phyloP scores from a whole-genome alignment of 2,888 invertebrate genomes.

The Exephanes ischioxanthus region DNA sequence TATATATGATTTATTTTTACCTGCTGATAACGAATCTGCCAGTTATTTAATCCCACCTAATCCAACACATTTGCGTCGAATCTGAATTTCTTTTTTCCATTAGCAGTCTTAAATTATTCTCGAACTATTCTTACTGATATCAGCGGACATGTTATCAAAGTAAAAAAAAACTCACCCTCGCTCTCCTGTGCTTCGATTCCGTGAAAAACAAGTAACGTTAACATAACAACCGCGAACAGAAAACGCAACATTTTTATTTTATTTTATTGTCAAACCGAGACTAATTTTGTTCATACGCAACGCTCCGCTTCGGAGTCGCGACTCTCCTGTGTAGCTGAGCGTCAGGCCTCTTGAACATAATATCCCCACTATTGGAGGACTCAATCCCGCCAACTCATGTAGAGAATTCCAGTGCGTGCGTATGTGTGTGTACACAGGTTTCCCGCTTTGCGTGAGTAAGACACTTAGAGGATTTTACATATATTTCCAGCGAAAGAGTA shows the following conservation, averaged over 20 bases:
- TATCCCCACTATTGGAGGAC: not conserved
- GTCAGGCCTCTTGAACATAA: not conserved
- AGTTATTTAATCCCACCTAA: too few relatives aligned
- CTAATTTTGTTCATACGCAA: not conserved
- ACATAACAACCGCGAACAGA: not conserved
- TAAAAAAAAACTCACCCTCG: constrained; percentile 26
- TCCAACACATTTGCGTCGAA: too few relatives aligned
- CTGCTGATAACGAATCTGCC: too few relatives aligned
- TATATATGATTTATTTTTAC: not conserved
- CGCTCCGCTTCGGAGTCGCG: not conserved
- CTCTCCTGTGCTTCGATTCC: constrained; percentile 8
- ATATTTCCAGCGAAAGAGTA: not conserved
- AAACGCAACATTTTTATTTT: constrained; percentile 15
- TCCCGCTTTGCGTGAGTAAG: constrained; percentile 12
- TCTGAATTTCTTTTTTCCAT: too few relatives aligned
- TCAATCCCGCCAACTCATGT: not conserved
- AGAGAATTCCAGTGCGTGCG: not conserved
- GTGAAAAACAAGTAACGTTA: not conserved
- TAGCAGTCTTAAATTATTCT: too few relatives aligned
- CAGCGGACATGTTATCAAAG: too few relatives aligned
- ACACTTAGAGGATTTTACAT: not conserved
- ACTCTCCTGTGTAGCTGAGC: not conserved
- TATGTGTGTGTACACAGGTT: constrained; percentile 2
- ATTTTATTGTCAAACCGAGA: not conserved
- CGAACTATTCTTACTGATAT: too few relatives aligned